Conservation (phyloP, 2,888 invertebrate genomes). For the Lumbricus terrestris region DNA sequence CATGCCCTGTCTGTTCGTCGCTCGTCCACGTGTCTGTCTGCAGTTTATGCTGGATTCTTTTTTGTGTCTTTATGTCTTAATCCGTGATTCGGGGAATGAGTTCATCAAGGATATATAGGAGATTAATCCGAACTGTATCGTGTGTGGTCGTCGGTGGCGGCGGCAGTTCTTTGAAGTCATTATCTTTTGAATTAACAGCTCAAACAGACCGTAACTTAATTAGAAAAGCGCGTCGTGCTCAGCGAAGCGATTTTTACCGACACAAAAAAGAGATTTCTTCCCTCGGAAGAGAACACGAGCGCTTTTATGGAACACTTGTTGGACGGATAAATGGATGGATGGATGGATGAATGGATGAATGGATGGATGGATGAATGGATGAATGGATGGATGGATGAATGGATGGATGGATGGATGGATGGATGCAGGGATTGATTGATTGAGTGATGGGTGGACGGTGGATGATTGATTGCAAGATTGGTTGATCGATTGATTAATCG, state of each 20-base stretch:
- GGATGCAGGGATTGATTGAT: too few species aligned
- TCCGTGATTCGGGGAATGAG: not conserved
- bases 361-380: too few species aligned
- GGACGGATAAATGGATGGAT: too few species aligned
- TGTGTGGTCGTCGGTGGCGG: not conserved
- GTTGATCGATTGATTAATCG: not conserved
- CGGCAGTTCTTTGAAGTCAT: not conserved
- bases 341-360: too few species aligned
- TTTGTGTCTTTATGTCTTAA: not conserved
- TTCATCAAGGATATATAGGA: not conserved
- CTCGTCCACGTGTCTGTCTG: not conserved
- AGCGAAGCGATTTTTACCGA: not conserved
- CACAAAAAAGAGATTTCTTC: not conserved
- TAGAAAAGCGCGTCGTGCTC: not conserved
- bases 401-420: too few species aligned
- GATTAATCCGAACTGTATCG: not conserved
- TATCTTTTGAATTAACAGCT: not conserved
- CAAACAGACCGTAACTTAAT: constrained; percentile 3
- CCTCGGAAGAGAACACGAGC: not conserved
- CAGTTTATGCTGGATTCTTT: too few species aligned
- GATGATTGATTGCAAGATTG: not conserved
- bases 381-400: too few species aligned
- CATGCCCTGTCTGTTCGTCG: not conserved
- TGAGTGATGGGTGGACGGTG: not conserved
- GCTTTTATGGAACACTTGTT: not conserved